Evolutionary conservation across 2,113 vertebrate genomes (phyloP), one percentile per base, ranked within the genome.

Genomic region (Agapornis roseicollis): DNA sequence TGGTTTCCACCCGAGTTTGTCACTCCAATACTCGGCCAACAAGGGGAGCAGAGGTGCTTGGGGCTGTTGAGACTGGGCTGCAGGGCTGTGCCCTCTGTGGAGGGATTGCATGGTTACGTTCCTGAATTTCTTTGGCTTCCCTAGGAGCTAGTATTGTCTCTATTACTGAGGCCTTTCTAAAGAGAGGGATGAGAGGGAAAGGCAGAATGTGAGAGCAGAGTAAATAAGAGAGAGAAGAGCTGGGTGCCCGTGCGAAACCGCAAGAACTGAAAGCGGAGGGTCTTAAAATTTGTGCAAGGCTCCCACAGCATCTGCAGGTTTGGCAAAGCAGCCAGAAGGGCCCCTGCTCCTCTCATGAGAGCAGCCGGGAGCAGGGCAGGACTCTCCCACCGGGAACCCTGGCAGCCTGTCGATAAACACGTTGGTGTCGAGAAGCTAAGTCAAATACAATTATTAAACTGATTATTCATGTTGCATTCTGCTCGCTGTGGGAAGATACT

Each of bases 391-490:
- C 4, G 1, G 69, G 42, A 89, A 17, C 61, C 39, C 80, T 56
- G 84, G 66, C 80, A 95, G 41, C 31, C 49, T 71, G 53, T 71
- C 52, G 77, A 72, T 82, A 73, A 79, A 81, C 24, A 31, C 0
- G 2, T 44, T 80, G 63, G 63, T 80, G 70, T 82, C 60, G 87
- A 89, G 73, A 61, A 71, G 47, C 41, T 61, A 79, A 89, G 74
- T 89, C 91, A 96, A 93, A 80, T 52, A 74, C 86, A 88, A 76
- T 91, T 80, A 85, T 73, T 91, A 85, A 85, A 91, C 31, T 73
- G 91, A 89, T 95, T 95, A 89, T 95, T 95, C 87, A 72, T 79
- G 77, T 65, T 85, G 41, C 71, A 33, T 89, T 94, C 89, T 93
- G 83, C 60, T 97, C 74, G 18, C 69, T 91, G 77, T 85, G 89